Percentiles rank a stretch among this genome's conserved stretches.
These are phyloP conservation scores for Euura saliciscinereae DNA, from an alignment of 1,140 invertebrate species.

Conservation along the genomic window DNA sequence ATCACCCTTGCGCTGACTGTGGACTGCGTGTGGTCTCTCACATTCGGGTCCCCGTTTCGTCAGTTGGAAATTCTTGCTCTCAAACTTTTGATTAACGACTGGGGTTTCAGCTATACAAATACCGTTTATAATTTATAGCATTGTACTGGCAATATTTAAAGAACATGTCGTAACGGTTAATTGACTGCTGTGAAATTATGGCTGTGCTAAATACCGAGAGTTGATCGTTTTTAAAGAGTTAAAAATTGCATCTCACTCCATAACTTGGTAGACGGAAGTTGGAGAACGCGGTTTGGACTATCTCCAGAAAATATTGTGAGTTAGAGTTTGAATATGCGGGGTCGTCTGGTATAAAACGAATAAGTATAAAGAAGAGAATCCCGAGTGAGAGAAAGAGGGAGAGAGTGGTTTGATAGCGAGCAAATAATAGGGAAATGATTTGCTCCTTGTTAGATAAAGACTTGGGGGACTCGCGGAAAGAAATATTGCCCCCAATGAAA, in stretches of 20 bases:
- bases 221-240: too few relatives aligned
- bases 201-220: too few relatives aligned
- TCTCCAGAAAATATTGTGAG: constrained; percentile 54
- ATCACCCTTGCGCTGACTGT: constrained; percentile 20
- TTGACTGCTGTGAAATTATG: too few relatives aligned
- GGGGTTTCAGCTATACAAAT: too few relatives aligned
- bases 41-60: background rate
- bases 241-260: background rate
- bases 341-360: constrained; percentile 15
- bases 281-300: constrained; percentile 45
- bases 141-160: too few relatives aligned
- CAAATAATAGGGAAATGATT: constrained; percentile 64
- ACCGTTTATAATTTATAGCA: too few relatives aligned
- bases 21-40: background rate
- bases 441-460: constrained; percentile 63
- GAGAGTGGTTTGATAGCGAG: constrained; percentile 51
- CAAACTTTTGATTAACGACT: background rate
- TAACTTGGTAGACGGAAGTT: constrained; percentile 2
- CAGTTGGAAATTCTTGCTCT: background rate
- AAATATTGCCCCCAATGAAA: constrained; percentile 49
- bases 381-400: constrained; percentile 29
- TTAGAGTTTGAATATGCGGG: constrained; percentile 15
- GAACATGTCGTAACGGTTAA: too few relatives aligned
- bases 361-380: constrained; percentile 19
- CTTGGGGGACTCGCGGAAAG: constrained; percentile 53